Percentiles rank a stretch among this genome's conserved stretches.
Conservation (phyloP, 2,888 invertebrate species). For the Therioaphis trifolii region DNA sequence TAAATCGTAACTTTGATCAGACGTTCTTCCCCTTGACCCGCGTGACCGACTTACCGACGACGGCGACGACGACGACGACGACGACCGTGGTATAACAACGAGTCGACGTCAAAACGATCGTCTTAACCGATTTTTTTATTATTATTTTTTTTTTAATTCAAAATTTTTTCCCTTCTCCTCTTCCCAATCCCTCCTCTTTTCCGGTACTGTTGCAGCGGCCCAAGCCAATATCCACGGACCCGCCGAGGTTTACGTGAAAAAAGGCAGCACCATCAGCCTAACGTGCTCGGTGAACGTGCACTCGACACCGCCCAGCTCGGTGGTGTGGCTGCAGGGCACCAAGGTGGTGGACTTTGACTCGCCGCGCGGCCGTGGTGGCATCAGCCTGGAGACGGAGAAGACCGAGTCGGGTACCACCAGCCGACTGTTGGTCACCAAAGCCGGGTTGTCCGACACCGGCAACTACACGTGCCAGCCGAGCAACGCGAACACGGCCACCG, state of each 20-base stretch:
- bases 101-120: too few species aligned
- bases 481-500: constrained; percentile 73
- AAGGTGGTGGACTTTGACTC: constrained; percentile 86
- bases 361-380: constrained; percentile 78
- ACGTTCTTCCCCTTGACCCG: too few species aligned
- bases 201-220: constrained; percentile 76
- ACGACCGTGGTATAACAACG: too few species aligned
- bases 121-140: too few species aligned
- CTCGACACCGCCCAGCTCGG: constrained; percentile 81
- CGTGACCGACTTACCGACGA: too few species aligned
- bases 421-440: constrained; percentile 84
- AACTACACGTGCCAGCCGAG: constrained; percentile 91
- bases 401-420: constrained; percentile 85
- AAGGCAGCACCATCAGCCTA: constrained; percentile 89
- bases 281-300: constrained; percentile 90
- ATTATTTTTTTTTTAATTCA: too few species aligned
- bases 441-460: constrained; percentile 85
- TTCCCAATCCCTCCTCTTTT: background rate
- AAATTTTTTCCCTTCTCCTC: too few species aligned
- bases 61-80: too few species aligned
- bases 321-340: constrained; percentile 87
- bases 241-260: constrained; percentile 88
- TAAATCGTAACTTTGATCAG: too few species aligned
- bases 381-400: constrained; percentile 87
- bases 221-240: constrained; percentile 88